Evolutionary conservation across 2,797 vertebrate genomes (phyloP), one percentile per base, ranked within the genome.

Genomic region (Cyclura pinguis): DNA sequence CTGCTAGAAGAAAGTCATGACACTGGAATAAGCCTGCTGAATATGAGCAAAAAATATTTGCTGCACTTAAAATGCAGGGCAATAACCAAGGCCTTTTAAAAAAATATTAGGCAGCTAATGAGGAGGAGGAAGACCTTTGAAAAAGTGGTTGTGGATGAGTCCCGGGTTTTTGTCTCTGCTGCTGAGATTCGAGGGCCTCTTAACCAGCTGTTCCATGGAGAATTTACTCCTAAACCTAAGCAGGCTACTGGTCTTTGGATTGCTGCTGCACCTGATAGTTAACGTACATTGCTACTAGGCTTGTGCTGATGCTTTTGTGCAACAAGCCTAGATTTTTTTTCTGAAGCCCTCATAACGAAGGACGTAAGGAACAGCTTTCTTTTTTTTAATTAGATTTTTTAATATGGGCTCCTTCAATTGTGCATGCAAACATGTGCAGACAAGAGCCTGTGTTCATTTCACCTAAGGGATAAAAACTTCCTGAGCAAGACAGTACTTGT

Each of bases 11-110:
- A 4, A 67, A 69, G 81, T 88, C 73, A 35, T 27, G 24, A 88
- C 81, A 91, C 90, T 91, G 90, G 80, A 88, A 84, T 59, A 80
- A 80, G 27, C 35, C 64, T n/a, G 5, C 35, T 59, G 64, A 72
- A 72, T 55, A 6, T 8, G 32, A 74, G 67, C 50, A 74, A 50
- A 62, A 6, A 14, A 78, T 76, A 52, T 38, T 74, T 47, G 42
- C 72, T 50, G 69, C n/a, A 82, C 84, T 82, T 59, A 81, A 81
- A 86, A 20, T 24, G 8, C 38, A 78, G 22, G 20, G 47, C 32
- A 8, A 69, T 59, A 80, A 32, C 32, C 16, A 29, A 59, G 59
- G 20, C 42, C 29, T 76, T 82, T 35, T 27, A 52, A 69, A 69
- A 69, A 69, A 69, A 32, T 13, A 69, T 29, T 52, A 3, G 62